These are phyloP conservation scores for Lateolabrax maculatus DNA, from an alignment of 2,797 vertebrate species.

Conservation along the genomic window DNA sequence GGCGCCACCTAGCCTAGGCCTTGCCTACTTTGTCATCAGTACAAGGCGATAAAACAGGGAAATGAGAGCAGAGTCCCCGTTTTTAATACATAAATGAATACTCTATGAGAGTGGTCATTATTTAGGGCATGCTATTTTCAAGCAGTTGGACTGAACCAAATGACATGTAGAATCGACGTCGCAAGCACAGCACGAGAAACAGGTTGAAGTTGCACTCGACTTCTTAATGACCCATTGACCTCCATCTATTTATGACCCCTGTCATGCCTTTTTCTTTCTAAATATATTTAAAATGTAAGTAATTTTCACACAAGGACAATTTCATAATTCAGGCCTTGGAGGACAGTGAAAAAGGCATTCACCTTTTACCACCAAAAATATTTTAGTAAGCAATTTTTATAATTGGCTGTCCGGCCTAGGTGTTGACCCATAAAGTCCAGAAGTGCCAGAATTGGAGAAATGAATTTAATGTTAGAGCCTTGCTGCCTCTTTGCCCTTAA, in stretches of 20 bases:
- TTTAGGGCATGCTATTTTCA: conserved; percentile 83
- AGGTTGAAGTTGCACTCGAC: conserved; percentile 72
- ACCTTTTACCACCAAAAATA: conserved; percentile 87
- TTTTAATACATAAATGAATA: conserved; percentile 92
- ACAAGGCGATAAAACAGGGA: conserved; percentile 86
- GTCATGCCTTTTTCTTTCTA: conserved; percentile 61
- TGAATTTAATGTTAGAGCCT: conserved; percentile 83
- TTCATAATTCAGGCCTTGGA: conserved; percentile 81
- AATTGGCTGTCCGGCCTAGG: conserved; percentile 85
- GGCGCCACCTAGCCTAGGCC: conserved; percentile 87
- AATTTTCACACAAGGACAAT: conserved; percentile 85
- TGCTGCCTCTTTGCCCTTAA: conserved; percentile 85
- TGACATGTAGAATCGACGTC: conserved; percentile 75
- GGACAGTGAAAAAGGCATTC: conserved; percentile 78
- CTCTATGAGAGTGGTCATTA: conserved; percentile 88
- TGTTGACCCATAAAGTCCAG: conserved; percentile 87
- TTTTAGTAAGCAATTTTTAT: conserved; percentile 89
- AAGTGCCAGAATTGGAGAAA: conserved; percentile 87
- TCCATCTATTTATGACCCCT: conserved; percentile 84
- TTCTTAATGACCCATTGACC: conserved; percentile 84
- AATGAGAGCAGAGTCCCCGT: conserved; percentile 83
- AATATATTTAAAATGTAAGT: conserved; percentile 87
- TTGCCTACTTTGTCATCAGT: conserved; percentile 86
- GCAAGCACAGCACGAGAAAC: conserved; percentile 63
- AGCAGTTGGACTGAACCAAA: conserved; percentile 71